Percentiles rank a stretch among this genome's conserved stretches.
These are phyloP conservation scores for Schizotus pectinicornis DNA, from an alignment of 2,888 invertebrate genomes.

Conservation along the genomic window DNA sequence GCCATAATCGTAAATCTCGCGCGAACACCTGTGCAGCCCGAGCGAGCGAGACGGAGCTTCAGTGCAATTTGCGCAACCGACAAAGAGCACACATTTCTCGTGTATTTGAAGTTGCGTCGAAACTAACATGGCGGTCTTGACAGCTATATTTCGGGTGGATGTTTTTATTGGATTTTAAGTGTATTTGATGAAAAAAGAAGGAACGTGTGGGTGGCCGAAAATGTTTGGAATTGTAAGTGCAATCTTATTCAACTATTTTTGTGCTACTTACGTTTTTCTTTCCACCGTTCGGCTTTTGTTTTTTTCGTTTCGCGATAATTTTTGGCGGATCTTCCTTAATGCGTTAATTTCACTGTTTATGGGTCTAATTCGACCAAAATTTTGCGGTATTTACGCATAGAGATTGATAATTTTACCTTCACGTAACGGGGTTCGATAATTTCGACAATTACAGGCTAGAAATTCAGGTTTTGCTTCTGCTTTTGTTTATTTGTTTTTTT, in stretches of 20 bases:
- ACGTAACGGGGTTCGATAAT: background rate
- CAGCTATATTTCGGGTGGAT: constrained; percentile 36
- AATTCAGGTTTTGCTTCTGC: background rate
- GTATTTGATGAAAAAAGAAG: constrained; percentile 24
- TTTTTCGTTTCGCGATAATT: constrained; percentile 15
- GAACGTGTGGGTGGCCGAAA: constrained; percentile 8
- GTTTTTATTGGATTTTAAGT: constrained; percentile 35
- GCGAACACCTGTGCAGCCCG: no score
- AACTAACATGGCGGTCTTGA: constrained; percentile 35
- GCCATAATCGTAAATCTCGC: no score
- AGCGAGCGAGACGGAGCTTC: no score
- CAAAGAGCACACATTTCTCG: no score
- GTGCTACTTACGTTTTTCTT: constrained; percentile 1
- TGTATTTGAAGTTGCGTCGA: no score
- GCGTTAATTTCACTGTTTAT: constrained; percentile 15
- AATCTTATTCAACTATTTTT: constrained; percentile 12
- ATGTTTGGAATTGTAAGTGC: constrained; percentile 27
- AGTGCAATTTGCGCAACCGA: no score
- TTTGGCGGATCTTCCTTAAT: constrained; percentile 14
- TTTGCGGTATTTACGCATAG: constrained; percentile 4
- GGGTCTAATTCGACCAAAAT: constrained; percentile 11
- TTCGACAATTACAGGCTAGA: background rate
- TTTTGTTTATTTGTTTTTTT: no score
- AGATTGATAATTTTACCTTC: background rate
- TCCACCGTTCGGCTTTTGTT: background rate